Evolutionary conservation across 1,140 invertebrate species (phyloP), one percentile per base, ranked within the genome.

Genomic region (Physella acuta): DNA sequence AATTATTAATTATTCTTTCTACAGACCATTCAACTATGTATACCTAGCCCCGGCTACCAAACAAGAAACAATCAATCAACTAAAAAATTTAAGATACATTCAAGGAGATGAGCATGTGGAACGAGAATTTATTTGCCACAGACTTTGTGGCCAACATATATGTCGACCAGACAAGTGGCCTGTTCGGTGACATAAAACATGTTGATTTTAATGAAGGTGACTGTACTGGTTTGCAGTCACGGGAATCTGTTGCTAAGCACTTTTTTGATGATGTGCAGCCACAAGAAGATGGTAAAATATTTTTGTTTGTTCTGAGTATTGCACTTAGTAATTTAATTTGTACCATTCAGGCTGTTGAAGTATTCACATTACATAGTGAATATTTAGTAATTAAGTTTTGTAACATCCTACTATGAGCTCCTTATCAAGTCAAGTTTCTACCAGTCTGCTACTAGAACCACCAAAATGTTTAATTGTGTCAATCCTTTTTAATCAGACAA

Each of bases 51-150:
- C 61, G 56, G 68, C 71, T 70, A 66, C 49, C 36, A 37, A 33
- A 28, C 28, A 63, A 55, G 58, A n/a, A n/a, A n/a, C 71, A 28
- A 53, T 33, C 62, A 51, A 31, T 36, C 28, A 16, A 31, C 53
- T 52, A n/a, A 51, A 53, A n/a, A 36, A 65, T 31, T 56, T 36
- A 4, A 26, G 3, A 33, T 33, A 53, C 52, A 36, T 58, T 67
- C 37, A 33, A 34, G 58, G 63, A 64, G 39, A 30, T 73, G 36
- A 31, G 64, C 37, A 67, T 56, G 30, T 71, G 76, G 76, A 75
- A 76, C 61, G 68, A 71, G 26, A 69, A 73, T 51, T 59, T 61
- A 17, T 51, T 75, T 61, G 72, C 60, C 28, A 68, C 64, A 51
- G 71, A 69, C 62, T 67, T 71, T 67, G 60, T 49, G 65, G 64